Evolutionary conservation across 2,113 vertebrate genomes (phyloP).

Genomic region (Percina caprodes): DNA sequence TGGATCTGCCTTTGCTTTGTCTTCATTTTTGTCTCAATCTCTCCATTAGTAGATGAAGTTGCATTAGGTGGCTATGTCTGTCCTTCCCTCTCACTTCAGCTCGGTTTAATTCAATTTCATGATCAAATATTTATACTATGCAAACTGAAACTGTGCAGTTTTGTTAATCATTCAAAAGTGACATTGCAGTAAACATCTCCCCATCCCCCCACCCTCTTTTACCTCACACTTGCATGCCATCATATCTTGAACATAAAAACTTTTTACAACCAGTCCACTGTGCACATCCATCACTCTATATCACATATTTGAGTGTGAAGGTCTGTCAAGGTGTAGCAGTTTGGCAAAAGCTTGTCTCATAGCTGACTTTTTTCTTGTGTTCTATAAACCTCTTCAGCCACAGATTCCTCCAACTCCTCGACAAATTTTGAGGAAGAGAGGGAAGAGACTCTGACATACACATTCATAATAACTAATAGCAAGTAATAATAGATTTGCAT

Average conservation of each 20-base stretch:
- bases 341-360: neutral
- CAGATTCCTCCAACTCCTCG: neutral
- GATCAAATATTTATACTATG: neutral
- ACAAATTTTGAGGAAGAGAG: neutral
- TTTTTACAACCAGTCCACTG: neutral
- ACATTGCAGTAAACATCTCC: neutral
- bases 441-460: neutral
- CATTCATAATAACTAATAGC: constrained; percentile 6
- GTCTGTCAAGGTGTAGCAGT: neutral
- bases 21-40: neutral
- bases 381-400: neutral
- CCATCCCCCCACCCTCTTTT: neutral
- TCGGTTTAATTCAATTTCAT: neutral
- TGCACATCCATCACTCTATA: neutral
- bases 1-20: neutral
- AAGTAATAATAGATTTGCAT: constrained; percentile 21
- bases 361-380: neutral
- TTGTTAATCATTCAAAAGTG: neutral
- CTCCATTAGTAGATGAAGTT: no score
- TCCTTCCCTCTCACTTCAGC: no score
- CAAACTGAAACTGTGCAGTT: neutral
- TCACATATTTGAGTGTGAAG: constrained; percentile 2
- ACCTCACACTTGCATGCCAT: constrained; percentile 1
- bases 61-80: no score
- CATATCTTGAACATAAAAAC: constrained; percentile 37